phyloP scores from a whole-genome alignment of 2,888 invertebrate genomes.

The Ormyrus thymus region DNA sequence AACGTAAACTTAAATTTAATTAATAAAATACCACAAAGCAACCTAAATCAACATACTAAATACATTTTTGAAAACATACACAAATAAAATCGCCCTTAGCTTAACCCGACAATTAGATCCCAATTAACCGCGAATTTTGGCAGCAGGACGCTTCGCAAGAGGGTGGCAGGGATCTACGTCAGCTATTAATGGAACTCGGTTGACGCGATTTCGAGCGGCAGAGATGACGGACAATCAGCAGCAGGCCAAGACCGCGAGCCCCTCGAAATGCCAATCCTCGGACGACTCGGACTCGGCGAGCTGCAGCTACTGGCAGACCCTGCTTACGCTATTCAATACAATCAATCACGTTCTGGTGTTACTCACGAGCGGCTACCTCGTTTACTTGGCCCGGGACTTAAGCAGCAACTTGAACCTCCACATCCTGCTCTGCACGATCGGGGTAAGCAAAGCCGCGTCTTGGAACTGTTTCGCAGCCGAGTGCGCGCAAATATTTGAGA shows the following conservation, averaged over 20 bases:
- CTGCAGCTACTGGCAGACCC: conserved; percentile 16
- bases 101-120: too few species aligned
- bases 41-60: too few species aligned
- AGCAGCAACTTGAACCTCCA: conserved; percentile 53
- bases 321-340: conserved; percentile 49
- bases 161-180: too few species aligned
- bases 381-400: conserved; percentile 48
- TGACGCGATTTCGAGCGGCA: neutral
- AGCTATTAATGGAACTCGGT: conserved; percentile 12
- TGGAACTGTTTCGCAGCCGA: too few species aligned
- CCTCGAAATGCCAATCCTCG: neutral
- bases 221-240: neutral
- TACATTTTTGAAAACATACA: too few species aligned
- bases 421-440: conserved; percentile 57
- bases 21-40: too few species aligned
- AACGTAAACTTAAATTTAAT: too few species aligned
- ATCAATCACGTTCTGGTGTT: conserved; percentile 58
- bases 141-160: too few species aligned
- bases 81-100: too few species aligned
- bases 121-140: too few species aligned
- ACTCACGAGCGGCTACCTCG: conserved; percentile 55
- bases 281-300: neutral
- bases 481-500: too few species aligned
- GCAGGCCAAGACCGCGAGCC: neutral
- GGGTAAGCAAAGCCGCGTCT: conserved; percentile 53